Evolutionary conservation across 64 coral and sea anemone species (phyloP).

Genomic region (Porites lutea): DNA sequence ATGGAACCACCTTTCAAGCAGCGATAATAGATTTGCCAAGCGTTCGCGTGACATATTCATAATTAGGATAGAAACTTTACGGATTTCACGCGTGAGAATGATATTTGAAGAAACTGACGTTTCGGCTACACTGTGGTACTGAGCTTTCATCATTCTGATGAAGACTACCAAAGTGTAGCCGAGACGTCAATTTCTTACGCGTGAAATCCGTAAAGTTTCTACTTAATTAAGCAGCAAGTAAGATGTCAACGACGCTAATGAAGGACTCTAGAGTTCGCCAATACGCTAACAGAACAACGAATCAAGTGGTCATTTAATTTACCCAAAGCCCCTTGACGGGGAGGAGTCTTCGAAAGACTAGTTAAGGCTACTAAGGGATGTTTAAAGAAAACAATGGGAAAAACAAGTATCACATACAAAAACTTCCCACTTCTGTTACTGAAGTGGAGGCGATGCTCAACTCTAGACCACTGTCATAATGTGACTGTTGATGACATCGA

Average conservation of each 20-base stretch:
- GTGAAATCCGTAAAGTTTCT: too few relatives aligned
- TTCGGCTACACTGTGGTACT: too few relatives aligned
- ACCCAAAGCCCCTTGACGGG: conserved; percentile 51
- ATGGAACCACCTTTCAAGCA: too few relatives aligned
- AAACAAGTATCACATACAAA: conserved; percentile 32
- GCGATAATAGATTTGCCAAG: too few relatives aligned
- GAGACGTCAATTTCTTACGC: too few relatives aligned
- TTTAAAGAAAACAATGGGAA: conserved; percentile 48
- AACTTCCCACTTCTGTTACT: conserved; percentile 11
- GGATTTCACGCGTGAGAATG: too few relatives aligned
- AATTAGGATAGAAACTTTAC: too few relatives aligned
- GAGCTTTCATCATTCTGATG: too few relatives aligned
- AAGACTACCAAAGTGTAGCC: too few relatives aligned
- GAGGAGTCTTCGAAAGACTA: conserved; percentile 53
- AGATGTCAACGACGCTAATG: conserved; percentile 12
- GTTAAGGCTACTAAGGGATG: conserved; percentile 26
- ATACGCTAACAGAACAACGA: conserved; percentile 45
- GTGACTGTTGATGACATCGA: background rate
- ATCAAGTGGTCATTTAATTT: conserved; percentile 48
- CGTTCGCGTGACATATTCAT: too few relatives aligned
- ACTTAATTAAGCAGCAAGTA: too few relatives aligned
- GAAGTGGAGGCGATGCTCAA: conserved; percentile 44
- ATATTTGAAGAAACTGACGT: too few relatives aligned
- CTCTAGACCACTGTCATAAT: conserved; percentile 26
- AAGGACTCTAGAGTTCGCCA: conserved; percentile 35